These are phyloP conservation scores for Clangula hyemalis DNA, from an alignment of 2,797 vertebrate genomes.

Conservation along the genomic window DNA sequence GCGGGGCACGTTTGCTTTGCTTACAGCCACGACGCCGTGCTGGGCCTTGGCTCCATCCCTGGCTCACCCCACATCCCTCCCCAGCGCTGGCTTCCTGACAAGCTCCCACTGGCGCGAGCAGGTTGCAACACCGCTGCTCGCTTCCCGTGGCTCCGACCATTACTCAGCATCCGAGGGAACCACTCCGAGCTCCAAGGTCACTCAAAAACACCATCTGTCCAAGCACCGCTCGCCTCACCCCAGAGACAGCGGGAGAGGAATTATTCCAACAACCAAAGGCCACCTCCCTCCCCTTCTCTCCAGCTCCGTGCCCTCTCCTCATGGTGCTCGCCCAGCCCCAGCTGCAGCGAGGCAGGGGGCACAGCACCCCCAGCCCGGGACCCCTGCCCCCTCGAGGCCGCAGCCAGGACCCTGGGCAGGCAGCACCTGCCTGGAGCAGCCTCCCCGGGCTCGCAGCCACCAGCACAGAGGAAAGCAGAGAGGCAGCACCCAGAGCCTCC, in stretches of 20 bases:
- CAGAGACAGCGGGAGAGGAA: not conserved
- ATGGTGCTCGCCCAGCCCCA: fast-evolving
- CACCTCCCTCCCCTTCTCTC: fast-evolving
- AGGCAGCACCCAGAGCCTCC: not conserved
- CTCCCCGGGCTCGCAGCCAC: not conserved
- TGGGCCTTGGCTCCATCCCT: not conserved
- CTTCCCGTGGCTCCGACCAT: not conserved
- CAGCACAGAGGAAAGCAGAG: not conserved
- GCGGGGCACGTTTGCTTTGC: fast-evolving
- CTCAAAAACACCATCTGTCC: constrained; percentile 70
- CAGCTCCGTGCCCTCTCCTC: not conserved
- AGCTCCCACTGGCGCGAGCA: not conserved
- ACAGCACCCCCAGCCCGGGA: fast-evolving
- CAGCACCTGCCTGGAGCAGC: not conserved
- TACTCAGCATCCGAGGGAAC: constrained; percentile 41
- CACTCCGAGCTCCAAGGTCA: constrained; percentile 60
- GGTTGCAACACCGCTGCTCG: constrained; percentile 30
- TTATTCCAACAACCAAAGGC: not conserved
- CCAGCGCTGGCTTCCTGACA: not conserved
- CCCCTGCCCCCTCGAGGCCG: fast-evolving
- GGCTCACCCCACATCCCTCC: not conserved
- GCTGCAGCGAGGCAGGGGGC: fast-evolving
- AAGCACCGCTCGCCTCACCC: not conserved
- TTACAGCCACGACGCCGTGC: not conserved
- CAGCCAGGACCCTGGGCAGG: not conserved